phyloP scores from a whole-genome alignment of 2,113 vertebrate genomes.

The Campylomormyrus numenius region DNA sequence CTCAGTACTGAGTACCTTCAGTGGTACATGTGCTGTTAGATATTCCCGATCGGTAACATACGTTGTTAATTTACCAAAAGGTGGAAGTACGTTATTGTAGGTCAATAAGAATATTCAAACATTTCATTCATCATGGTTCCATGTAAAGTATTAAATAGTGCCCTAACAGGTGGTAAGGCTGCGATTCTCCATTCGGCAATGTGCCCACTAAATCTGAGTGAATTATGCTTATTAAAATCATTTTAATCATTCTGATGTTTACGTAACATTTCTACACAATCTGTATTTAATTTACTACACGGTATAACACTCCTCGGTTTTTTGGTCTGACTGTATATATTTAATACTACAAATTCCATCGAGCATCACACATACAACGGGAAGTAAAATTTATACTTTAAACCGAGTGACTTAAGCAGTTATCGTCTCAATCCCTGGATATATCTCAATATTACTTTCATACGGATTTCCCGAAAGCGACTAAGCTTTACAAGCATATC shows the following conservation, averaged over 20 bases:
- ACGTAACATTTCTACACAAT: not conserved
- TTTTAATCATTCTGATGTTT: not conserved
- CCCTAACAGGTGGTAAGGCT: not conserved
- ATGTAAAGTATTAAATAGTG: not conserved
- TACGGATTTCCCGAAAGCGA: not conserved
- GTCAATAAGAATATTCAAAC: not conserved
- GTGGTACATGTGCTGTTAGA: not conserved
- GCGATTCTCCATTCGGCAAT: not conserved
- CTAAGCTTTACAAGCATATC: not conserved
- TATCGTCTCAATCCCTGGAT: not conserved
- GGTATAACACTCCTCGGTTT: not conserved
- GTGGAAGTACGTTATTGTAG: not conserved
- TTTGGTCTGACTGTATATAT: not conserved
- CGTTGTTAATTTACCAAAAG: not conserved
- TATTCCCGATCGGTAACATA: not conserved
- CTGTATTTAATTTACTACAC: not conserved
- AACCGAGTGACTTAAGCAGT: not conserved
- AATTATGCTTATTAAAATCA: not conserved
- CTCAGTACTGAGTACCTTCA: not conserved
- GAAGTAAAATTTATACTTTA: not conserved
- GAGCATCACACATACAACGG: not conserved
- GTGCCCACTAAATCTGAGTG: not conserved
- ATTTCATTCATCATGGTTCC: not conserved
- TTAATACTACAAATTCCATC: not conserved
- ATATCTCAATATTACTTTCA: not conserved